Base-by-base conservation (phyloP, 2,888 invertebrate species). In the Dione juno region DNA sequence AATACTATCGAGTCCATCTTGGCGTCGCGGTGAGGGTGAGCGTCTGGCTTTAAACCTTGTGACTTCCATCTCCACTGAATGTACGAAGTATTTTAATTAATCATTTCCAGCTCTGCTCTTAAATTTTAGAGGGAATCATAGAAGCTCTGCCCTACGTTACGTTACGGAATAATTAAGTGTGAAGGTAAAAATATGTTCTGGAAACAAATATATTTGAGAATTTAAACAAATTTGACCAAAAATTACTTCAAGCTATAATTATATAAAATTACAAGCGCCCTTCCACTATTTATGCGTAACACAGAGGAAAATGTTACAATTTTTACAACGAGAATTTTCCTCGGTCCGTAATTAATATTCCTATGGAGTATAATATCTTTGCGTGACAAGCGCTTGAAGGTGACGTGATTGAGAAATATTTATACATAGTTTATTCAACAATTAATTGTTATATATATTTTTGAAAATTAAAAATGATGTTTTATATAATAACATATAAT, bases 291-390 rank as follows among this genome's bases (percentile, higher is more conserved):
- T 7, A 16, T n/a, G 37, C 19, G 54, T 52, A 21, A 43, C 28
- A 28, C 57, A 21, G 28, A 69, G 69, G 73, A 71, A 74, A 72
- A 72, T 35, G 54, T 28, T 40, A 71, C 65, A 58, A 40, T 71
- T 69, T 69, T 41, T 40, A 35, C 58, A 41, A 57, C 37, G 37
- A 66, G 21, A 37, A 75, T 85, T 88, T 87, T 86, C 88, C 88
- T 57, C 37, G 16, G 37, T 86, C 74, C 72, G 76, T 78, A 79
- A 81, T 88, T 86, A 84, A 81, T 85, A 88, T 88, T 86, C 88
- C 52, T 70, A 66, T 54, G 70, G 71, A 63, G 77, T 75, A 71
- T 75, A 74, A 76, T 73, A 76, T 67, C 74, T 64, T 77, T 76
- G 75, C 76, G 78, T 79, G 79, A 76, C 76, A 72, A 66, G 73